Evolutionary conservation across 2,113 vertebrate species (phyloP), one percentile per base, ranked within the genome.

Genomic region (Eubucco bourcierii): DNA sequence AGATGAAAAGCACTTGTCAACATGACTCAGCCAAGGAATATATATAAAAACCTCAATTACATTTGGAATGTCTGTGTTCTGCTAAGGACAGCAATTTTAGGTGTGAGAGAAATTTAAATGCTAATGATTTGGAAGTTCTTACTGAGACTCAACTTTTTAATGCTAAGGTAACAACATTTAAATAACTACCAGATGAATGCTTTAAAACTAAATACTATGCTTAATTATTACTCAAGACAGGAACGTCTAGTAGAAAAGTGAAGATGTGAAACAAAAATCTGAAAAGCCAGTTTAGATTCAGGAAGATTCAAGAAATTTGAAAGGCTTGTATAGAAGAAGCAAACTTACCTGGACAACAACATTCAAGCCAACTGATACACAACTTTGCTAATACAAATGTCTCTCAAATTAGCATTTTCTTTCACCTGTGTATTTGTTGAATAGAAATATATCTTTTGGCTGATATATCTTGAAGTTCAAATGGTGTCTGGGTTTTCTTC

Each of bases 21-120:
- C 63, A 13, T 84, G 77, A 84, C 67, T 84, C 70, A 52, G 86
- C 41, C 55, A 84, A 90, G 44, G 66, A 68, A 88, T 68, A 88
- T 82, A 93, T 52, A 82, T 88, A 87, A 87, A 90, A 94, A 90
- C 87, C 46, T 75, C 84, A 94, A 84, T 92, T 84, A 92, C 55
- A 76, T 79, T 46, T 84, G 87, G 88, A 90, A 95, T 92, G 90
- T 2, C 80, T 73, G 34, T 82, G 46, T 31, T 55, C 59, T 58
- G 71, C 63, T 88, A 90, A 81, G 63, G 74, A 61, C 66, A 50
- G 39, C n/a, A 86, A 41, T 87, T 94, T 68, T 8, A 88, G 34
- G 70, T 72, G 61, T 34, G 70, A 80, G 47, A 93, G n/a, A 78
- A 73, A 41, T 63, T 73, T 55, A 59, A 66, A 84, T 53, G 74